Base-by-base conservation (phyloP, 1,140 invertebrate genomes). In the Drosophila dunni region DNA sequence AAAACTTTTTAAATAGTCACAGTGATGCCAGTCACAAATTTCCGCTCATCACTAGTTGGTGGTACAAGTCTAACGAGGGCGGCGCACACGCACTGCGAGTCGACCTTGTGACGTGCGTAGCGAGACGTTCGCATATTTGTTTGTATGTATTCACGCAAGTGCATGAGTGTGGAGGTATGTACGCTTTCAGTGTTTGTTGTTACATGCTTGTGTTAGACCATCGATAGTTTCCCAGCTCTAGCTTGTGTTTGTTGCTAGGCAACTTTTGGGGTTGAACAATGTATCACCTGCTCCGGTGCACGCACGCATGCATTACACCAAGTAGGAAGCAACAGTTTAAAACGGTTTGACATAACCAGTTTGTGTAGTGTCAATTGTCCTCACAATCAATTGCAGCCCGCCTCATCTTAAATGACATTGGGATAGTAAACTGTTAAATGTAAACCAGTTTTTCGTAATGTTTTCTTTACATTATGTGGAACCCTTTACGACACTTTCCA, bases 91-190 rank as follows among this genome's bases (percentile, higher is more conserved):
- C 72, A 79, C 60, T 73, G 17, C 34, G 38, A 33, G 29, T 24
- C 60, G 81, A 85, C 81, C 81, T 85, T 85, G 78, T 66, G 63
- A 75, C 63, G 66, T 81, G 57, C 56, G 68, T 64, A 44, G 9
- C 9, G 42, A 58, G n/a, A 40, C 56, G 48, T 38, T 11, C 51
- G 38, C 53, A 9, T 29, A n/a, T 29, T 9, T 36, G 42, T 44
- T 17, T 17, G 13, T 48, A 24, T 40, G 17, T 20, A 38, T 56
- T 38, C 50, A 53, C 11, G 24, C 13, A 29, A 29, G 24, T 29
- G 24, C 24, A 29, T 29, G 24, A 29, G 24, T 29, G 24, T 29
- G 24, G 11, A 11, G 11, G 20, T 50, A 11, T 38, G 7, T 29
- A 13, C 38, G 33, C 29, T 29, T 54, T 48, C 17, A 11, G 11